Evolutionary conservation across 1,140 invertebrate genomes (phyloP), one percentile per base, ranked within the genome.

Genomic region (Drosophila ironensis): DNA sequence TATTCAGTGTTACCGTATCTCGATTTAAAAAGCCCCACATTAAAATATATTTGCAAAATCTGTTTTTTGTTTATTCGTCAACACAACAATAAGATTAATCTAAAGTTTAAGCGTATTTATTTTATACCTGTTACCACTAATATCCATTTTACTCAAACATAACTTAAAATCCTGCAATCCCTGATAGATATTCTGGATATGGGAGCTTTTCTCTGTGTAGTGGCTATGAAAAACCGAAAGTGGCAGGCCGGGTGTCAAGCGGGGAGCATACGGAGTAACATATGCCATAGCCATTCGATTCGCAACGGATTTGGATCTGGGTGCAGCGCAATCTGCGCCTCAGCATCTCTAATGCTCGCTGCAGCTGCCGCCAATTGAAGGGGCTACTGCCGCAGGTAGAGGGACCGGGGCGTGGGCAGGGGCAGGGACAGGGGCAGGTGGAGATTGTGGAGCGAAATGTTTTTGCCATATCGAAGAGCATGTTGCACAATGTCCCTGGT

Each of bases 151-250:
- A 1, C 7, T n/a, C 2, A 33, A 33, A 33, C 11, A 1, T 12
- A 11, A 4, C n/a, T n/a, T n/a, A n/a, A n/a, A n/a, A n/a, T n/a
- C n/a, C n/a, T n/a, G n/a, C n/a, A n/a, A 22, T 22, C 2, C 5
- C 2, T 22, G 20, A 5, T 3, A 22, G 20, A 3, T 22, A 2
- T 3, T 3, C 2, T 22, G 20, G 20, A 22, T 3, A 3, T 5
- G 2, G 20, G 2, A 22, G 5, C 5, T 35, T 35, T 35, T 35
- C 4, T 14, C 12, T 16, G 14, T 37, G 33, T 7, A 9, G 1
- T 28, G 57, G 48, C 60, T 68, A 82, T 82, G 78, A 77, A 73
- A 84, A 82, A 82, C 77, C 78, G 77, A 82, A 77, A 82, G 77
- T 81, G 80, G 54, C 38, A 75, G 56, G 40, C 7, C 41, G 51